Evolutionary conservation across 2,888 invertebrate genomes (phyloP).

Genomic region (Xanthostigma xanthostigma): DNA sequence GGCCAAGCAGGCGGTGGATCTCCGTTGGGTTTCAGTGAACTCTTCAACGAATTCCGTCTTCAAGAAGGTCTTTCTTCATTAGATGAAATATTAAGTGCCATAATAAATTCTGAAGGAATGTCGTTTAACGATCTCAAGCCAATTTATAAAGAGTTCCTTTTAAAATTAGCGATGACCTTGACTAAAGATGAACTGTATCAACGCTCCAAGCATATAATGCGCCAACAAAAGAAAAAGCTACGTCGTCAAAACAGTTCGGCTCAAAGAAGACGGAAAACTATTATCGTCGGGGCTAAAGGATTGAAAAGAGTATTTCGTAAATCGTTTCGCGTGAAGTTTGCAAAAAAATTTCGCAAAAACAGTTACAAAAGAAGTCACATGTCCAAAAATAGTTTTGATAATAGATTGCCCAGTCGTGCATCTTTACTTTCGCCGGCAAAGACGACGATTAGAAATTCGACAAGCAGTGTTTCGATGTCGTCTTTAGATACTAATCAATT

Average conservation of each 20-base stretch:
- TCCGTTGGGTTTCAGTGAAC: constrained; percentile 71
- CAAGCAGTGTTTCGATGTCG: constrained; percentile 45
- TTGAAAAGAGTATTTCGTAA: constrained; percentile 48
- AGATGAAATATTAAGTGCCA: constrained; percentile 75
- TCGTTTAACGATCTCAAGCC: constrained; percentile 85
- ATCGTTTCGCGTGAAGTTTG: constrained; percentile 29
- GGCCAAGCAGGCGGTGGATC: constrained; percentile 57
- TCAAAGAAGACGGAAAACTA: constrained; percentile 41
- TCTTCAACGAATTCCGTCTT: constrained; percentile 74
- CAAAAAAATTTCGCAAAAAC: constrained; percentile 12
- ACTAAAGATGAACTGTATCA: constrained; percentile 88
- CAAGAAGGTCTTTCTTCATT: constrained; percentile 79
- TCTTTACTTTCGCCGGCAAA: not conserved
- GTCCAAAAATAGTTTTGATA: constrained; percentile 3
- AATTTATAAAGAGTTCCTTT: constrained; percentile 76
- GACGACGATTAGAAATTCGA: constrained; percentile 18
- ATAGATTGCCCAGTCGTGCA: too few relatives aligned
- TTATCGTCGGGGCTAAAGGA: constrained; percentile 42
- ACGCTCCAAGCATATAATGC: constrained; percentile 79
- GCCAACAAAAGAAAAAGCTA: constrained; percentile 60
- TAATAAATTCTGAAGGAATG: constrained; percentile 85
- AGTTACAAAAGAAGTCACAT: not conserved
- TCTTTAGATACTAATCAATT: constrained; percentile 48
- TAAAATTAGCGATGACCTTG: constrained; percentile 73
- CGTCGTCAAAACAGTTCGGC: constrained; percentile 38